These are phyloP conservation scores for Chaetodon auriga DNA, from an alignment of 2,113 vertebrate species.

Conservation along the genomic window DNA sequence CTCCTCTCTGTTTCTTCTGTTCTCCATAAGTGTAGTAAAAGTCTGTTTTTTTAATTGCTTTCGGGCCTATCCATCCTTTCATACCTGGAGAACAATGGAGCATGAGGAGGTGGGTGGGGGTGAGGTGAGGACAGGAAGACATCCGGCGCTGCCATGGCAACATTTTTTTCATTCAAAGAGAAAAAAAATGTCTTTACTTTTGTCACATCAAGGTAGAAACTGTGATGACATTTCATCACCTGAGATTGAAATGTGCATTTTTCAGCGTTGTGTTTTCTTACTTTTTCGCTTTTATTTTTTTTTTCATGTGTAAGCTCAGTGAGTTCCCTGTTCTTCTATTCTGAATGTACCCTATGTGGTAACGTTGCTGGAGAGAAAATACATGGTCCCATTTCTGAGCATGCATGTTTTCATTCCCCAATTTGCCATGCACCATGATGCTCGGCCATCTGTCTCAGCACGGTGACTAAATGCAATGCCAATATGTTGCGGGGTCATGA, in stretches of 20 bases:
- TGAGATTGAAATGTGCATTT: constrained; percentile 6
- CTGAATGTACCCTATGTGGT: constrained; percentile 32
- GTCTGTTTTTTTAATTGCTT: constrained; percentile 38
- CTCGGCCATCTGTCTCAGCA: constrained; percentile 85
- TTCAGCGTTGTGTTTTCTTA: constrained; percentile 23
- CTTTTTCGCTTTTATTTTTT: background rate
- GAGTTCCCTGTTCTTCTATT: constrained; percentile 5
- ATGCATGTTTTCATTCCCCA: constrained; percentile 80
- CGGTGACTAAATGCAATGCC: constrained; percentile 79
- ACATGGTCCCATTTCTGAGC: constrained; percentile 63
- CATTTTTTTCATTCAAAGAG: constrained; percentile 10
- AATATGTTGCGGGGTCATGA: constrained; percentile 83
- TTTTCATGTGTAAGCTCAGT: background rate
- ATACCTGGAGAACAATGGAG: constrained; percentile 33
- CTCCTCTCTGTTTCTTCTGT: background rate
- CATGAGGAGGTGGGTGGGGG: constrained; percentile 12
- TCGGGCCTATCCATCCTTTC: constrained; percentile 1
- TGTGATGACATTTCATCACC: constrained; percentile 47
- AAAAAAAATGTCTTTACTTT: constrained; percentile 19
- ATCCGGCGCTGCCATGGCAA: constrained; percentile 56
- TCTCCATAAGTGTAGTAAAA: background rate
- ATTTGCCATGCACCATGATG: constrained; percentile 85
- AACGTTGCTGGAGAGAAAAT: constrained; percentile 61
- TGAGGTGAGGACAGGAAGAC: constrained; percentile 40
- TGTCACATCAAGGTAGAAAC: constrained; percentile 16